Evolutionary conservation across 2,113 vertebrate genomes (phyloP), one percentile per base, ranked within the genome.

Genomic region (Scomber japonicus): DNA sequence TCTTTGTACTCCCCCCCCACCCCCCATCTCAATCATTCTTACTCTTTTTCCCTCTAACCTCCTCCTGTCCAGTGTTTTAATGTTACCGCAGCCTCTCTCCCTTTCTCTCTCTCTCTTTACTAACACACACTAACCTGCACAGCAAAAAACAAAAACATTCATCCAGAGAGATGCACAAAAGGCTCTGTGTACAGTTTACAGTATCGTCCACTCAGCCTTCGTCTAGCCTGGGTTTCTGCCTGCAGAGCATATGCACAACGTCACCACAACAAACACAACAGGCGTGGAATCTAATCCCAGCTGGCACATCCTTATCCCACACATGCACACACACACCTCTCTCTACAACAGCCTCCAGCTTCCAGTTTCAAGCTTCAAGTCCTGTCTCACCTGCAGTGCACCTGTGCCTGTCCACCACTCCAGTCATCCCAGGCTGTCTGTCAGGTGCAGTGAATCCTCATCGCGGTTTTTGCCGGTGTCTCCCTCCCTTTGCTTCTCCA

Each of bases 371-470:
- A 67, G 73, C 79, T 71, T 70, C 61, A 55, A 73, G 63, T 71
- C 62, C 66, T 19, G 2, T 74, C 94, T 94, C 92, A 94, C 92
- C 94, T 94, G 92, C 88, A 82, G 83, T 72, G 88, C 89, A 93
- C 92, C 93, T 92, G 92, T 85, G 79, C 71, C 89, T 78, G 81
- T 90, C 88, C 90, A 82, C 78, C 81, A 82, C 85, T 91, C 89
- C 91, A 91, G 90, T 89, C 91, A 91, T 88, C 71, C 85, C 86
- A 83, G 85, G 82, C 91, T 87, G 87, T 93, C 91, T 83, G 68
- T 94, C 93, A 95, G 89, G 90, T 93, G 91, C 78, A 90, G 90
- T 71, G 79, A 85, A 80, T 93, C 91, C 92, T 92, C 94, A 91
- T 75, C 68, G 81, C 27, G 61, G 61, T 81, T 84, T 88, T 81